These are phyloP conservation scores for Onychomys leucogaster DNA, from an alignment of 2,797 vertebrate species.

Conservation along the genomic window DNA sequence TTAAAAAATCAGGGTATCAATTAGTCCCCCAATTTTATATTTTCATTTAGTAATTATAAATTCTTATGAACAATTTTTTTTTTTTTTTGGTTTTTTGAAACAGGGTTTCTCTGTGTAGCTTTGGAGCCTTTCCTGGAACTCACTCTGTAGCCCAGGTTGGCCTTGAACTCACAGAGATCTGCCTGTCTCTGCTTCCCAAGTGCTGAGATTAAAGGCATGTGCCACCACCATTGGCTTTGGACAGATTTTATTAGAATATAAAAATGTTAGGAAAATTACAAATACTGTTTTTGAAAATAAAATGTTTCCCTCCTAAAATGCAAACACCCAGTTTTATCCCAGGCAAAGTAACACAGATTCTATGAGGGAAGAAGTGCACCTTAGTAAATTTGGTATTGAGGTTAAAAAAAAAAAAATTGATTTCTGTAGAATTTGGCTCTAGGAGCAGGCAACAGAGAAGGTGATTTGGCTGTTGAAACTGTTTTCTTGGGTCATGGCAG, in stretches of 20 bases:
- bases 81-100: too few relatives aligned
- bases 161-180: too few relatives aligned
- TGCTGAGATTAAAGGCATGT: background rate
- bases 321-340: conserved; percentile 79
- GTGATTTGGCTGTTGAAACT: conserved; percentile 76
- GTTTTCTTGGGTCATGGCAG: conserved; percentile 82
- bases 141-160: too few relatives aligned
- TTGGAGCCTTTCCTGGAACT: too few relatives aligned
- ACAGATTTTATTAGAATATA: conserved; percentile 59
- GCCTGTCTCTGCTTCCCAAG: background rate
- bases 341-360: conserved; percentile 62
- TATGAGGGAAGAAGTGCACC: conserved; percentile 48
- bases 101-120: too few relatives aligned
- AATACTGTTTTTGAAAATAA: conserved; percentile 66
- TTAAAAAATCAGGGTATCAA: conserved; percentile 41
- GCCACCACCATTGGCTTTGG: background rate
- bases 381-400: conserved; percentile 56
- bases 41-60: conserved; percentile 62
- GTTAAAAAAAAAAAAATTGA: background rate
- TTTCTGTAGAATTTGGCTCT: conserved; percentile 51
- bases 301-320: conserved; percentile 78
- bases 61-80: too few relatives aligned
- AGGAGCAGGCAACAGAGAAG: conserved; percentile 59
- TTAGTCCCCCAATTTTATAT: background rate
- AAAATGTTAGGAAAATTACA: conserved; percentile 68